Conservation (phyloP, 2,888 invertebrate genomes). For the Coecobrya sp. region DNA sequence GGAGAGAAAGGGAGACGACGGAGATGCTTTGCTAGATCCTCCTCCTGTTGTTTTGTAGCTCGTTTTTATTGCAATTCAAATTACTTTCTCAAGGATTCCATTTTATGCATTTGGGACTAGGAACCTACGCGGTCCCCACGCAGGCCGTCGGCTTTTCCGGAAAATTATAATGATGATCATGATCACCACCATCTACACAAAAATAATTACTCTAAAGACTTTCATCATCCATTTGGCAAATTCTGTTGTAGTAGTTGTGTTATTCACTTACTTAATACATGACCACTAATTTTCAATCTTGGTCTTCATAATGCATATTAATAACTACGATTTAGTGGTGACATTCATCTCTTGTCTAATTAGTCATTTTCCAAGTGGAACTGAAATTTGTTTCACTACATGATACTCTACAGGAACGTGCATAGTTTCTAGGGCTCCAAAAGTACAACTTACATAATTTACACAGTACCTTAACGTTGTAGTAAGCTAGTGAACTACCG, state of each 20-base stretch:
- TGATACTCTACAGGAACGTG: not conserved
- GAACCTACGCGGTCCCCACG: not conserved
- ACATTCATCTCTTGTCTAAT: conserved; percentile 35
- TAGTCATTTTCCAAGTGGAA: conserved; percentile 38
- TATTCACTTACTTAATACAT: conserved; percentile 28
- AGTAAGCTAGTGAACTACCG: conserved; percentile 32
- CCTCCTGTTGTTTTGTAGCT: conserved; percentile 50
- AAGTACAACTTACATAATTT: conserved; percentile 25
- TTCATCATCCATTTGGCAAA: not conserved
- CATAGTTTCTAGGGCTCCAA: not conserved
- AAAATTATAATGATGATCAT: not conserved
- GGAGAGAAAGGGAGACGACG: not conserved
- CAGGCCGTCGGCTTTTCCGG: not conserved
- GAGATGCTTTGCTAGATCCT: conserved; percentile 12
- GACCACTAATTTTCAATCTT: conserved; percentile 37
- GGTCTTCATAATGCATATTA: conserved; percentile 34
- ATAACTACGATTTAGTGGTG: conserved; percentile 12
- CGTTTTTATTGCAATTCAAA: conserved; percentile 52
- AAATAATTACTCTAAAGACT: not conserved
- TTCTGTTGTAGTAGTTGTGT: too few species aligned
- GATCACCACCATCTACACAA: not conserved
- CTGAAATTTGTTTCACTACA: not conserved
- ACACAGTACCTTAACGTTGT: conserved; percentile 10
- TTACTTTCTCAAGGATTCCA: conserved; percentile 61
- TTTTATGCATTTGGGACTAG: conserved; percentile 19